Percentiles rank a stretch among this genome's conserved stretches.
phyloP scores from a whole-genome alignment of 1,140 invertebrate genomes.

The Conus betulinus region DNA sequence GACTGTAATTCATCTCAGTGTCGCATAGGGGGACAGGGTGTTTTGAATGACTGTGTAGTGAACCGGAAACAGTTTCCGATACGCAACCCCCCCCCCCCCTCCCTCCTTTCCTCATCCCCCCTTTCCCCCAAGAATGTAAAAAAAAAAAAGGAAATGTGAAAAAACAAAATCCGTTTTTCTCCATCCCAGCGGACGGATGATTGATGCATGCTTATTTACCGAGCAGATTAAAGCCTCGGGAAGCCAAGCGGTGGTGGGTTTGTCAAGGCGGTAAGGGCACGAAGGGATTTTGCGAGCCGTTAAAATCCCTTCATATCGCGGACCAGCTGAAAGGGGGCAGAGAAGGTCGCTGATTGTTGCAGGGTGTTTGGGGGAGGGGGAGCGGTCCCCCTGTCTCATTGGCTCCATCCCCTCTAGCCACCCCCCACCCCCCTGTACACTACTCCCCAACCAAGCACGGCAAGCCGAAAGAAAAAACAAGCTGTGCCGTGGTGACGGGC shows the following conservation, averaged over 20 bases:
- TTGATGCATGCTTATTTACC: neutral
- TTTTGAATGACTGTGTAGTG: too few species aligned
- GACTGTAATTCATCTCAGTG: too few species aligned
- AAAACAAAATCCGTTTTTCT: too few species aligned
- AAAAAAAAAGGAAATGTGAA: too few species aligned
- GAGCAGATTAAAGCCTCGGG: neutral
- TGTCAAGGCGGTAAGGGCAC: neutral
- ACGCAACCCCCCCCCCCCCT: too few species aligned
- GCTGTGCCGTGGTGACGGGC: neutral
- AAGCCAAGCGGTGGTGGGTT: neutral
- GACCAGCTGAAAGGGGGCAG: too few species aligned
- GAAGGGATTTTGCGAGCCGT: neutral
- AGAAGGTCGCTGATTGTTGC: too few species aligned
- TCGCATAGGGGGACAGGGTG: too few species aligned
- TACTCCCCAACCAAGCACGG: neutral
- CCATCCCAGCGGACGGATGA: too few species aligned
- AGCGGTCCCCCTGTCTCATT: neutral
- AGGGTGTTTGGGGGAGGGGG: neutral
- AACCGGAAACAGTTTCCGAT: too few species aligned
- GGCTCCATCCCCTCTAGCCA: neutral
- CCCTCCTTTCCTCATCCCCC: too few species aligned
- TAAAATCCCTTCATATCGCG: neutral
- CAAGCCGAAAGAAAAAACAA: slow-evolving; percentile 36
- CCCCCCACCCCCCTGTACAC: neutral
- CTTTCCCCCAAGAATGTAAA: too few species aligned